A percentile compares a stretch with the other conserved stretches of the same genome.
Evolutionary conservation across 92 coral and sea anemone genomes (phyloP).

Genomic region (Hydrozoanthus gracilis): DNA sequence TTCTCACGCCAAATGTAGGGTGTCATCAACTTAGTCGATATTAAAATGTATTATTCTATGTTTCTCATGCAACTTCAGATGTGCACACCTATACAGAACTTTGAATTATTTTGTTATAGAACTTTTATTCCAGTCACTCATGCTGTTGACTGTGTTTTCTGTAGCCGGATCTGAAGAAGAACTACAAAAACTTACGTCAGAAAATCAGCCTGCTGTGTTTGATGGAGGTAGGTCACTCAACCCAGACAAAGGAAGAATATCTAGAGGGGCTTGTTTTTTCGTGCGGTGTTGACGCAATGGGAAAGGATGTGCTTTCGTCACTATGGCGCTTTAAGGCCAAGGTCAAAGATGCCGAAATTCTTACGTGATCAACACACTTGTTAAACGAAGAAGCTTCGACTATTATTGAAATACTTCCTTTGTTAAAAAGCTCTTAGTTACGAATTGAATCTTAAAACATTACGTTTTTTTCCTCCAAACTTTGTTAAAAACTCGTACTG

Average conservation of each 20-base stretch:
- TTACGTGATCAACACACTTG: background rate
- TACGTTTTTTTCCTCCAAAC: background rate
- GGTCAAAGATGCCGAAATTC: background rate
- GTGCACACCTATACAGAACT: no score
- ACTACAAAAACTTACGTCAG: constrained; percentile 80
- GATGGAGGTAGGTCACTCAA: constrained; percentile 85
- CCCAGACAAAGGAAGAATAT: no score
- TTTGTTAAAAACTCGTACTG: background rate
- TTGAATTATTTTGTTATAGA: no score
- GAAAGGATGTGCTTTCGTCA: background rate
- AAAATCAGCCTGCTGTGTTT: constrained; percentile 92
- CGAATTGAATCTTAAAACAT: background rate
- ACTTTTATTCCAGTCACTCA: no score
- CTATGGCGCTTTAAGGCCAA: background rate
- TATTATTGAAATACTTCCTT: background rate
- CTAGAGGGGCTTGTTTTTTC: background rate
- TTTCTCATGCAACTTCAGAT: no score
- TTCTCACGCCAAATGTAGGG: no score
- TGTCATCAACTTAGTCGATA: no score
- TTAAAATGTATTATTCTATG: no score
- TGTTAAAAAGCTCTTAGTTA: background rate
- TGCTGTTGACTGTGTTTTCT: background rate
- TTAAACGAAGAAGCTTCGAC: background rate
- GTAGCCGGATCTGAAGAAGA: constrained; percentile 91
- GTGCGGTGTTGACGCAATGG: background rate